phyloP scores from a whole-genome alignment of 2,113 vertebrate genomes.

The Prinia subflava region DNA sequence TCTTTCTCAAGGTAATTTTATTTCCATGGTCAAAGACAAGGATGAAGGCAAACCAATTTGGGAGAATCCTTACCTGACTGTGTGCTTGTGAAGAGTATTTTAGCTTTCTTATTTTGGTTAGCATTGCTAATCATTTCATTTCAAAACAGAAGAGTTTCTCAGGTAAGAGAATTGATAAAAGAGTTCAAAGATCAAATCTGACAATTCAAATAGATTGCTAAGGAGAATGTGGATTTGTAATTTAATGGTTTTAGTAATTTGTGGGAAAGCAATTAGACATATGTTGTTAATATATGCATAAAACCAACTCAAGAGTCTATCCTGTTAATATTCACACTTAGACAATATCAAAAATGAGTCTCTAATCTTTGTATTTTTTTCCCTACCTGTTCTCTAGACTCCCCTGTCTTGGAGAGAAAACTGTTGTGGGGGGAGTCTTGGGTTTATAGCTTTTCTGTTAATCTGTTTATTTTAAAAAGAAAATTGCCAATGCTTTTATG shows the following conservation, averaged over 20 bases:
- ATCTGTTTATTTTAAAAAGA: neutral
- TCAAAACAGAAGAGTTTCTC: neutral
- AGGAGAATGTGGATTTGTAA: neutral
- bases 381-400: neutral
- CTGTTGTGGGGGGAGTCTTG: accelerated
- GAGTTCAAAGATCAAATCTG: neutral
- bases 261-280: neutral
- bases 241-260: neutral
- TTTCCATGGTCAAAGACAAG: neutral
- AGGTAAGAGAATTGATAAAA: neutral
- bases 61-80: neutral
- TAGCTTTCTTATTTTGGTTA: neutral
- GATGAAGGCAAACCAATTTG: neutral
- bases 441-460: neutral
- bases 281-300: neutral
- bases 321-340: neutral
- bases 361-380: neutral
- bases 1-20: neutral
- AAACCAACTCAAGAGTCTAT: neutral
- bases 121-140: neutral
- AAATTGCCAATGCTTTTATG: neutral
- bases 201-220: neutral
- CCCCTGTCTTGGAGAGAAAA: neutral
- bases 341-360: neutral
- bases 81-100: neutral